Conservation (phyloP, 92 coral and sea anemone species). For the Pocillopora grandis region DNA sequence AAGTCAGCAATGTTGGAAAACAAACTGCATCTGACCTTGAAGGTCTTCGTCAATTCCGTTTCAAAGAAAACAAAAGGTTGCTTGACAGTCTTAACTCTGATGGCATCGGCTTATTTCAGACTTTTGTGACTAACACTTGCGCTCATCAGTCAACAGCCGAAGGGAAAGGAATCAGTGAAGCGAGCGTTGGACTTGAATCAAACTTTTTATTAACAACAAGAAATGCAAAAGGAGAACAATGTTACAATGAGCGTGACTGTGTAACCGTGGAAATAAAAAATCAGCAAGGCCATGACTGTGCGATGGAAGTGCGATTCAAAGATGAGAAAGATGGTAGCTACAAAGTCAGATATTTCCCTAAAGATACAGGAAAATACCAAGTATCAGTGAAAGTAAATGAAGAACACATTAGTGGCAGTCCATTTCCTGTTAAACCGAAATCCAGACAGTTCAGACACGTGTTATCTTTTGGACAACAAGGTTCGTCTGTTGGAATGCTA, state of each 20-base stretch:
- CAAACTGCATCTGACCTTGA: neutral
- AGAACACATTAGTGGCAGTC: slow-evolving; percentile 22
- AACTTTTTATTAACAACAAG: neutral
- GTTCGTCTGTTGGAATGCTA: neutral
- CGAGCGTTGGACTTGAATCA: slow-evolving; percentile 8
- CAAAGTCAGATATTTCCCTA: neutral
- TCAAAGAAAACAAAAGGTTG: neutral
- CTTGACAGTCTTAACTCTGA: neutral
- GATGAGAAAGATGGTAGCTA: neutral
- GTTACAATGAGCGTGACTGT: neutral
- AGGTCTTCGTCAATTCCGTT: neutral
- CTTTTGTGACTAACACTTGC: neutral
- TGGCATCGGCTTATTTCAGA: slow-evolving; percentile 1
- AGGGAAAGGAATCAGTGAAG: slow-evolving; percentile 26
- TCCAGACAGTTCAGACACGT: neutral
- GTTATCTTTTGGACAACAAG: slow-evolving; percentile 33
- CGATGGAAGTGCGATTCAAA: neutral
- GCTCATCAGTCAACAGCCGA: slow-evolving; percentile 7
- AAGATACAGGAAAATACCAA: neutral
- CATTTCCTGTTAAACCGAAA: neutral
- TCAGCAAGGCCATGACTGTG: neutral
- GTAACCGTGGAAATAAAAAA: neutral
- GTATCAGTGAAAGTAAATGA: neutral
- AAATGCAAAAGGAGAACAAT: slow-evolving; percentile 1
- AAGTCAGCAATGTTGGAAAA: neutral